phyloP scores from a whole-genome alignment of 2,888 invertebrate species.

The Apocheima hispidaria region DNA sequence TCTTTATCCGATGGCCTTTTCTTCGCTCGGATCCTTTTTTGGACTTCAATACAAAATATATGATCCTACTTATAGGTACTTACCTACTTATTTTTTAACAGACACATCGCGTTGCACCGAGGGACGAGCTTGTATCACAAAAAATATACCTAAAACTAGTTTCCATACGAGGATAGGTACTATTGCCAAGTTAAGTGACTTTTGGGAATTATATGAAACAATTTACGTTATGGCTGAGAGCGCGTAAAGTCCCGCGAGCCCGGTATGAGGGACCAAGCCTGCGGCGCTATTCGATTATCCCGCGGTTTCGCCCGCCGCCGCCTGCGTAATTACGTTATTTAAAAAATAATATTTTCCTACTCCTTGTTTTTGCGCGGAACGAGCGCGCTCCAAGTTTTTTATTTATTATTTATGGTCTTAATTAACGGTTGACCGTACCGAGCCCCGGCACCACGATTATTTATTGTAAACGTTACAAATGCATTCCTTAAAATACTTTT shows the following conservation, averaged over 20 bases:
- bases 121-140: too few species aligned
- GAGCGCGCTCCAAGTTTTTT: conserved; percentile 46
- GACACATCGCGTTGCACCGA: too few species aligned
- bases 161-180: too few species aligned
- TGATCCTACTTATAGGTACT: too few species aligned
- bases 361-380: conserved; percentile 53
- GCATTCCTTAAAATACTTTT: conserved; percentile 1
- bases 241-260: too few species aligned
- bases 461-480: conserved; percentile 25
- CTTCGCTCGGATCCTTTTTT: too few species aligned
- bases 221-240: too few species aligned
- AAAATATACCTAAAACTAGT: too few species aligned
- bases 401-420: conserved; percentile 66
- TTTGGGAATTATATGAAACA: background rate
- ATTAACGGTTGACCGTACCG: conserved; percentile 54
- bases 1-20: too few species aligned
- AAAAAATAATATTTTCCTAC: conserved; percentile 56
- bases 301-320: conserved; percentile 24
- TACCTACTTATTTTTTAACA: too few species aligned
- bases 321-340: conserved; percentile 63
- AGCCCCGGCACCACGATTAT: conserved; percentile 25
- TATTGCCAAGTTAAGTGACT: too few species aligned
- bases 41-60: too few species aligned
- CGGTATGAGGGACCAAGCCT: conserved; percentile 17
- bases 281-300: conserved; percentile 24